Conservation (phyloP, 2,888 invertebrate genomes). For the Octodonta nipae region DNA sequence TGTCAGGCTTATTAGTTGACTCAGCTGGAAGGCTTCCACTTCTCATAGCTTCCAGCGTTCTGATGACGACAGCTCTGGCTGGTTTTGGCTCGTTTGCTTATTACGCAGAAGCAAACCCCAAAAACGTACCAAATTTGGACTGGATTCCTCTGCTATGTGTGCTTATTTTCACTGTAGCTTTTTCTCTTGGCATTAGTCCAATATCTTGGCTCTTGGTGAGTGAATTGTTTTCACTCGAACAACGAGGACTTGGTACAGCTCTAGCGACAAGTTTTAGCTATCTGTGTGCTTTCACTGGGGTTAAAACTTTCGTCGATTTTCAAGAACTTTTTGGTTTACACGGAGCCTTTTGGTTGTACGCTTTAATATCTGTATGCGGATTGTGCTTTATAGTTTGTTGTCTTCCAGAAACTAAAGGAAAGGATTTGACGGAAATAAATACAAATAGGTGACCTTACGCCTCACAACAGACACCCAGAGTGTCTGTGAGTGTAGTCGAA, state of each 20-base stretch:
- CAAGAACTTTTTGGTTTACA: conserved; percentile 60
- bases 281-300: conserved; percentile 72
- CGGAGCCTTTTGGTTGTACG: conserved; percentile 82
- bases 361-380: conserved; percentile 66
- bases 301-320: conserved; percentile 76
- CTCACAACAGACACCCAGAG: conserved; percentile 19
- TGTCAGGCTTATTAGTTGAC: conserved; percentile 57
- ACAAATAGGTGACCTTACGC: conserved; percentile 35
- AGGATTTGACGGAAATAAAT: conserved; percentile 79
- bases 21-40: conserved; percentile 73
- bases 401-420: conserved; percentile 84
- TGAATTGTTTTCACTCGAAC: conserved; percentile 71
- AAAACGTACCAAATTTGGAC: conserved; percentile 45
- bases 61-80: conserved; percentile 76
- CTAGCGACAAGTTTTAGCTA: conserved; percentile 78
- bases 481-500: conserved; percentile 27
- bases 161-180: conserved; percentile 70
- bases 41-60: conserved; percentile 66
- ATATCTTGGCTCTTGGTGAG: conserved; percentile 76
- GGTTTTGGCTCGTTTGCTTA: conserved; percentile 76
- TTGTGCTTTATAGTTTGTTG: conserved; percentile 73
- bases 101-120: conserved; percentile 53
- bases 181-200: conserved; percentile 77
- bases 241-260: conserved; percentile 74
- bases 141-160: conserved; percentile 77